Base-by-base conservation (phyloP, 2,797 vertebrate species). In the Dendrocincla tyrannina region DNA sequence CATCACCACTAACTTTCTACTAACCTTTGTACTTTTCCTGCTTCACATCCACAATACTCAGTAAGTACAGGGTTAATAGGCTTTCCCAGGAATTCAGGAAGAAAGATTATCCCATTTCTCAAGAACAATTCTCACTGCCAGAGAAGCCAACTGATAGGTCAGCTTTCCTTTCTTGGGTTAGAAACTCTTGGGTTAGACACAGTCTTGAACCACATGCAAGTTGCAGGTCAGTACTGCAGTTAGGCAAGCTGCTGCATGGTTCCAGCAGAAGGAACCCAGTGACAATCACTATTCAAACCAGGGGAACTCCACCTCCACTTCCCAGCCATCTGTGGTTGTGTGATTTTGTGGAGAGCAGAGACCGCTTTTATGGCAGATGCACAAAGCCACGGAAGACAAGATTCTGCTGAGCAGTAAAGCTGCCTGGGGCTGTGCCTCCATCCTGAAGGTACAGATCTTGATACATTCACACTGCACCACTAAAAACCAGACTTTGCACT, bases 1-100 rank as follows among this genome's bases (percentile, higher is more conserved):
- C 0, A 0, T 33, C 50, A 66, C 17, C n/a, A 68, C 18, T 30
- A 16, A 53, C 28, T 66, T 69, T 50, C 55, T 32, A 3, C 2
- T 3, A 49, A 49, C 35, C 27, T 80, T 77, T 55, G 30, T 44
- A 67, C 15, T 47, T 85, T 76, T 42, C 41, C 33, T 37, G 37
- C 47, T 75, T 24, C 22, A 33, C 35, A 20, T 35, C 15, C 17
- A 33, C 18, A 80, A 64, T 13, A 79, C 12, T 52, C 23, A 52
- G 50, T 25, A 82, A 58, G 16, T n/a, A 68, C 11, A 55, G 27
- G 0, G 2, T 18, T 22, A 58, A 39, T 3, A 69, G 63, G 7
- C 28, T 69, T 74, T 19, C 41, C 17, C 32, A 47, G 23, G 9
- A 59, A 74, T 52, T 87, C 49, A 50, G 32, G 60, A 78, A 81